phyloP scores from a whole-genome alignment of 2,797 vertebrate genomes.

The Propithecus perrieri region DNA sequence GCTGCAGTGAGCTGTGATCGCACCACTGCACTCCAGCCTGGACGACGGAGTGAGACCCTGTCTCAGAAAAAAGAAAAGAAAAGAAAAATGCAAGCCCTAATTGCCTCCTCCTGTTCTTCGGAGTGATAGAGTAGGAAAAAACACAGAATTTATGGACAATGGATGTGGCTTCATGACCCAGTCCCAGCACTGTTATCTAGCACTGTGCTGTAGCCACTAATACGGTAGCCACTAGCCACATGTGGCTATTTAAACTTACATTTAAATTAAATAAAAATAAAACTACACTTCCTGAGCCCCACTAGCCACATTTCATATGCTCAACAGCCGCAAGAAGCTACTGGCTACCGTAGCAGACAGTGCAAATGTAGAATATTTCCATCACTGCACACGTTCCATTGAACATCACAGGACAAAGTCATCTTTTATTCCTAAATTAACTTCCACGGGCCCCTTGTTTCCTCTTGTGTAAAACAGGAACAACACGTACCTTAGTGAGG shows the following conservation, averaged over 20 bases:
- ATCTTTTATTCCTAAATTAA: not conserved
- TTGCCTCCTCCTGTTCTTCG: not conserved
- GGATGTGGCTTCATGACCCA: not conserved
- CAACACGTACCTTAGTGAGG: not conserved
- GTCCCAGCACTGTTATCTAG: not conserved
- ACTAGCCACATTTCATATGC: not conserved
- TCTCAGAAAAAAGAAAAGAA: not conserved
- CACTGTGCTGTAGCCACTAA: not conserved
- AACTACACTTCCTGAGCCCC: not conserved
- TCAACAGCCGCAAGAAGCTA: not conserved
- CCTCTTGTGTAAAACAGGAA: not conserved
- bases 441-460: not conserved
- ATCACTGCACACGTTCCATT: not conserved
- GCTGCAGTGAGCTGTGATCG: not conserved
- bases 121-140: not conserved
- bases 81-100: not conserved
- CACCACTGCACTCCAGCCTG: not conserved
- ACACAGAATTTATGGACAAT: not conserved
- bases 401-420: not conserved
- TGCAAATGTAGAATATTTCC: not conserved
- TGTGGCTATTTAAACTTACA: not conserved
- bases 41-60: not conserved
- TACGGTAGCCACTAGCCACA: accelerated
- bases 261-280: not conserved
- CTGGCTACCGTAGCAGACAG: not conserved